These are phyloP conservation scores for Leptarthrus brevirostris DNA, from an alignment of 2,888 invertebrate genomes.

Conservation along the genomic window DNA sequence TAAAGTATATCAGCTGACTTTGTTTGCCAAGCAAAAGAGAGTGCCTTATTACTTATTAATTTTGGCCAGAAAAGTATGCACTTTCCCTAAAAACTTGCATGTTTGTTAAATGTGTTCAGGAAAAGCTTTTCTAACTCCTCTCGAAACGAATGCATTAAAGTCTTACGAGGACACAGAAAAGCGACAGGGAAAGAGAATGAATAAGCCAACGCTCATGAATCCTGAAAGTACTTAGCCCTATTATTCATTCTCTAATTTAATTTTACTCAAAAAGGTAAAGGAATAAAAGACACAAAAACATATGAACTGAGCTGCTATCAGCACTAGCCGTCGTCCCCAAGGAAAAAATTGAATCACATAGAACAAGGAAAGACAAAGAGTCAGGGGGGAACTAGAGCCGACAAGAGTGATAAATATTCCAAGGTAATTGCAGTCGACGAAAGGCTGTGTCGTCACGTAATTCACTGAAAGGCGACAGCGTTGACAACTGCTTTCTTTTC, in stretches of 20 bases:
- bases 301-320: neutral
- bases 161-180: too few relatives aligned
- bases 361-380: neutral
- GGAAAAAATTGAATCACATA: conserved; percentile 22
- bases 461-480: conserved; percentile 27
- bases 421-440: conserved; percentile 38
- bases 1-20: too few relatives aligned
- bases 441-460: conserved; percentile 25
- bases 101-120: too few relatives aligned
- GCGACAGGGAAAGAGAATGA: too few relatives aligned
- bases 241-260: conserved; percentile 11
- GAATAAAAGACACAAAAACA: neutral
- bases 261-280: neutral
- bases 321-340: neutral
- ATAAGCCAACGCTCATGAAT: too few relatives aligned
- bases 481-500: conserved; percentile 19
- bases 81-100: too few relatives aligned
- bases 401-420: conserved; percentile 27
- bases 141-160: too few relatives aligned
- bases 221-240: conserved; percentile 4
- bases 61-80: too few relatives aligned
- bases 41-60: too few relatives aligned
- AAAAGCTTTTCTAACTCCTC: too few relatives aligned
- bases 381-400: neutral
- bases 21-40: too few relatives aligned